These are phyloP conservation scores for Pandemis corylana DNA, from an alignment of 2,888 invertebrate species.

Conservation along the genomic window DNA sequence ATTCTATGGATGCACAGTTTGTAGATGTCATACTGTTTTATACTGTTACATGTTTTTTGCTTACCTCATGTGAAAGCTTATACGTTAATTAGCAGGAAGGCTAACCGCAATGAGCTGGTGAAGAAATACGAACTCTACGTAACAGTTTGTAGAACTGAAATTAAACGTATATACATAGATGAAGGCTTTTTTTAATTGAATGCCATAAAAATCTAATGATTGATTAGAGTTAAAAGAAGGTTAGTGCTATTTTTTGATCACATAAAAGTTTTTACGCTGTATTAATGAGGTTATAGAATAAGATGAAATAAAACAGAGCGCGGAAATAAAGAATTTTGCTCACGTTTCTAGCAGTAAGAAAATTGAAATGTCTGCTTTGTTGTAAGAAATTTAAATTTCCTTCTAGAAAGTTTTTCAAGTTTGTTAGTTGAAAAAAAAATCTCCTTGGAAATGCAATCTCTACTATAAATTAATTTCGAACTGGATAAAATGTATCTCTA, in stretches of 20 bases:
- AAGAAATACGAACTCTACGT: background rate
- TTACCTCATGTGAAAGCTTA: background rate
- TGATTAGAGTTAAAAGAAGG: background rate
- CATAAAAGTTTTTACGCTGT: background rate
- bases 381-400: background rate
- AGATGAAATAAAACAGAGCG: background rate
- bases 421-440: too few relatives aligned
- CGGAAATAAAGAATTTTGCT: background rate
- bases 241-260: background rate
- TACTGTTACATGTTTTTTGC: background rate
- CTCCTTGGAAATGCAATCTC: too few relatives aligned
- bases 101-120: background rate
- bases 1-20: background rate
- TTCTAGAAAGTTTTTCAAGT: background rate
- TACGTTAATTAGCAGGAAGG: background rate
- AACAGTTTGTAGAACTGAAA: background rate
- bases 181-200: background rate
- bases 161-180: background rate
- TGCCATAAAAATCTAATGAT: background rate
- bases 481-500: too few relatives aligned
- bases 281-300: background rate
- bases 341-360: background rate
- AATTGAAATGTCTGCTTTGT: background rate
- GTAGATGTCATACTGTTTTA: background rate
- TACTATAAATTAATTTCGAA: too few relatives aligned